phyloP scores from a whole-genome alignment of 1,140 invertebrate species.

The Sinonovacula constricta region DNA sequence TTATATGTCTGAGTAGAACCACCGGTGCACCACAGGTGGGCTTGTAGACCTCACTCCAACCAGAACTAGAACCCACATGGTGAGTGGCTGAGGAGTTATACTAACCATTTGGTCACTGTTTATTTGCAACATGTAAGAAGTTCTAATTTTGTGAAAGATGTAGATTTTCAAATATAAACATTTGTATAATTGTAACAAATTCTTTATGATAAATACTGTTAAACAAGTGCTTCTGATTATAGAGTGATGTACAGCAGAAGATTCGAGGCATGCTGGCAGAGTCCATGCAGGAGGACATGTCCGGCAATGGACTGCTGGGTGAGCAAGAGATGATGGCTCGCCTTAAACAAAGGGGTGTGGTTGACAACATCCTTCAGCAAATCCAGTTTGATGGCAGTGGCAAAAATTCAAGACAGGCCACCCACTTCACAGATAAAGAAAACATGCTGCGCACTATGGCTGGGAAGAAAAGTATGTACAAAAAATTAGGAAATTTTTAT shows the following conservation, averaged over 20 bases:
- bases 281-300: constrained; percentile 60
- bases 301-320: constrained; percentile 53
- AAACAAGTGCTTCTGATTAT: not conserved
- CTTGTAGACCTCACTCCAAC: no score
- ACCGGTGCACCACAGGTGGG: no score
- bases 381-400: constrained; percentile 65
- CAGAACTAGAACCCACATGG: no score
- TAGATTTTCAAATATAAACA: not conserved
- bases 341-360: constrained; percentile 69
- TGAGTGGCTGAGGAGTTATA: no score
- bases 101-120: not conserved
- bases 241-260: constrained; percentile 73
- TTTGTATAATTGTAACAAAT: not conserved
- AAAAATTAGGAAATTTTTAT: no score
- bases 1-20: no score
- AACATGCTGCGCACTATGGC: constrained; percentile 57
- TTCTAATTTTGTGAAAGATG: not conserved
- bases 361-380: constrained; percentile 73
- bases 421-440: constrained; percentile 69
- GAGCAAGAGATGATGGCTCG: constrained; percentile 71
- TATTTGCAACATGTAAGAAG: no score
- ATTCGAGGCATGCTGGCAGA: constrained; percentile 71
- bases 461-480: constrained; percentile 64
- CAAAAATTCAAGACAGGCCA: constrained; percentile 56
- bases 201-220: not conserved